Percentiles rank a stretch among this genome's conserved stretches.
Evolutionary conservation across 2,888 invertebrate species (phyloP).

Genomic region (Pseudanteris insignis): DNA sequence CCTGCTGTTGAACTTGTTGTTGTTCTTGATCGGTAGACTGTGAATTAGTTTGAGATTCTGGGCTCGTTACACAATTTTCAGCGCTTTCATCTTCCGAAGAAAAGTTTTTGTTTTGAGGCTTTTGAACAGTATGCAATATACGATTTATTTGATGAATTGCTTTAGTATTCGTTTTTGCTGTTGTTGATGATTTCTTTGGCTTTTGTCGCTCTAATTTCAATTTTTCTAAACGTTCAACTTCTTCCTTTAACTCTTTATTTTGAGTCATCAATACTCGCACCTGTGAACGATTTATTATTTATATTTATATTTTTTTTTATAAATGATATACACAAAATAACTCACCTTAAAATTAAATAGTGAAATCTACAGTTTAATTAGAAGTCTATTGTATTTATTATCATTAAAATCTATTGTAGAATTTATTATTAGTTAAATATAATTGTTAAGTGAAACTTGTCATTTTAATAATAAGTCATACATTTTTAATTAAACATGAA

Average conservation of each 20-base stretch:
- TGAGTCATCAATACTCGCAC: constrained; percentile 78
- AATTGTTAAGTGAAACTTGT: too few relatives aligned
- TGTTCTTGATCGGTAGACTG: constrained; percentile 7
- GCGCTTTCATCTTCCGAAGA: constrained; percentile 47
- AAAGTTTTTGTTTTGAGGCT: constrained; percentile 42
- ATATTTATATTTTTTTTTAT: too few relatives aligned
- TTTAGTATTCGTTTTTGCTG: constrained; percentile 74
- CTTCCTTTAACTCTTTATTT: constrained; percentile 72
- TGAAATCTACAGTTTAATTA: too few relatives aligned
- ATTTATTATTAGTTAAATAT: too few relatives aligned
- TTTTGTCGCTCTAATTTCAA: constrained; percentile 72
- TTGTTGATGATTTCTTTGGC: constrained; percentile 65
- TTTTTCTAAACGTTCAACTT: constrained; percentile 73
- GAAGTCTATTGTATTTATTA: too few relatives aligned
- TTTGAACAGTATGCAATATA: constrained; percentile 64
- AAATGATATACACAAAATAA: too few relatives aligned
- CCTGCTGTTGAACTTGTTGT: constrained; percentile 2
- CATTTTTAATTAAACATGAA: too few relatives aligned
- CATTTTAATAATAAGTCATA: too few relatives aligned
- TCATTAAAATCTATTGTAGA: too few relatives aligned
- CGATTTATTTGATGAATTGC: constrained; percentile 81
- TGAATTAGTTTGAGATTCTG: constrained; percentile 2
- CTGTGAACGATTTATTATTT: too few relatives aligned
- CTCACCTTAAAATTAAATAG: too few relatives aligned
- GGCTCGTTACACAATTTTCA: constrained; percentile 8